Evolutionary conservation across 2,888 invertebrate genomes (phyloP), one percentile per base, ranked within the genome.

Genomic region (Eumacrocentrus americanus): DNA sequence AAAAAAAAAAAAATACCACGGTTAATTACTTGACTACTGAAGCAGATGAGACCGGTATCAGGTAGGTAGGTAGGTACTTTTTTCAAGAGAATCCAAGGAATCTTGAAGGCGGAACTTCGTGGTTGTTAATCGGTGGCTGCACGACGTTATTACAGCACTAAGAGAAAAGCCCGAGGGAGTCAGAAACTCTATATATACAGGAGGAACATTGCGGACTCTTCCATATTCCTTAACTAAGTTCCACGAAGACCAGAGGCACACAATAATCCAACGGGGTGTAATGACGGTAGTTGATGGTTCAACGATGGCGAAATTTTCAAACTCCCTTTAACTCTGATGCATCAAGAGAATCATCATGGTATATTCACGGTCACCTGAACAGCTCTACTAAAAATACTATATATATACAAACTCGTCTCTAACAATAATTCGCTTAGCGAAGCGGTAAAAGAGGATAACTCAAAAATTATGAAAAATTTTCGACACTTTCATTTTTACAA

Each of bases 401-500:
- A n/a, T n/a, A n/a, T n/a, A n/a, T n/a, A n/a, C n/a, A n/a, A n/a
- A n/a, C n/a, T 18, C 20, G 6, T 42, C 5, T 1, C 7, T 40
- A 63, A 63, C 35, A 61, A 65, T 58, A 71, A 70, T 61, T n/a
- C n/a, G n/a, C n/a, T n/a, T n/a, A n/a, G n/a, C n/a, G n/a, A n/a
- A n/a, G n/a, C n/a, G n/a, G n/a, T n/a, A n/a, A 66, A 70, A 67
- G 38, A 52, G 40, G 35, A 72, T 70, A 67, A 70, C 61, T 60
- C 69, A 59, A 63, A 72, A 72, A 74, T 67, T 63, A 75, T 73
- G 74, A 73, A 73, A 76, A 77, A 77, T 69, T 76, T 77, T 72
- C 70, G 74, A 77, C 74, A 76, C 73, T 75, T 75, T 77, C 76
- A 74, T 73, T 78, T 79, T 79, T n/a, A n/a, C n/a, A n/a, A n/a